Percentiles rank a stretch among this genome's conserved stretches.
Conservation (phyloP, 1,140 invertebrate species). For the Hypsibius dujardini region DNA sequence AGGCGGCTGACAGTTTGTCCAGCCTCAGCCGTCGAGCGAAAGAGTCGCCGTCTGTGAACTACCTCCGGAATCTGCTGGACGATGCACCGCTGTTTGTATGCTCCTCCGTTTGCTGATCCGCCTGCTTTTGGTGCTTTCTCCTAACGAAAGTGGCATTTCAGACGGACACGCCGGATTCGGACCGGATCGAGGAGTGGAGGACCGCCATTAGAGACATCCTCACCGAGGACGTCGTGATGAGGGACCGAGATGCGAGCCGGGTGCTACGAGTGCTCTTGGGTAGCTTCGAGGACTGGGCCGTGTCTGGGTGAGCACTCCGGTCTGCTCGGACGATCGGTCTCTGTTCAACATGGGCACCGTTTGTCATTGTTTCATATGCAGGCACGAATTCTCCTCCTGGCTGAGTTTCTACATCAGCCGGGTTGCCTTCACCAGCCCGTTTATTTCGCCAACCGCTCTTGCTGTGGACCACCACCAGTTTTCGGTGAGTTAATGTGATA, state of each 20-base stretch:
- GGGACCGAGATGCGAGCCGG: background rate
- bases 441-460: background rate
- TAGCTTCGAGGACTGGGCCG: background rate
- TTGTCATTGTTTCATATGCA: background rate
- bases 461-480: background rate
- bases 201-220: background rate
- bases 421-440: background rate
- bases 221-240: background rate
- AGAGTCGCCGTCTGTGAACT: background rate
- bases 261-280: background rate
- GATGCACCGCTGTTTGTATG: background rate
- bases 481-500: background rate
- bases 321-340: background rate
- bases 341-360: background rate
- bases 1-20: background rate
- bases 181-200: background rate
- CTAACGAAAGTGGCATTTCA: background rate
- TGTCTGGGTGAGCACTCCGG: background rate
- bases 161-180: background rate
- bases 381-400: slow-evolving; percentile 10
- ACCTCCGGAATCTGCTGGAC: background rate
- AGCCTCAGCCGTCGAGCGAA: background rate
- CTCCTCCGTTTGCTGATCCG: background rate
- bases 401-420: background rate
- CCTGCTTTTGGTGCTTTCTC: background rate